Percentiles rank a stretch among this genome's conserved stretches.
Conservation (phyloP, 2,113 vertebrate species). For the Mobula hypostoma region DNA sequence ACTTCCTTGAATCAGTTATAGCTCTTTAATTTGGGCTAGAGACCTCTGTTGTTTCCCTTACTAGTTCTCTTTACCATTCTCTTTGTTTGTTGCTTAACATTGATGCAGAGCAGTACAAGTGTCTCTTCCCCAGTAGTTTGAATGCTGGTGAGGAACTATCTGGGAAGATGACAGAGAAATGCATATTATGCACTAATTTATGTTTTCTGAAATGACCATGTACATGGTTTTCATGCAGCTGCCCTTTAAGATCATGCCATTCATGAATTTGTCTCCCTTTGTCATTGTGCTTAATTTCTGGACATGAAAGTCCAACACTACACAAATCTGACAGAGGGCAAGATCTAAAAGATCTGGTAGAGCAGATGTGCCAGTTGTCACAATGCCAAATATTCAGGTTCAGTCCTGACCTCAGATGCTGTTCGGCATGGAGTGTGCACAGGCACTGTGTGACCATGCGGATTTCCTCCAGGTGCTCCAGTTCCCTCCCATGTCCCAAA, state of each 20-base stretch:
- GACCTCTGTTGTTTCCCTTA: neutral
- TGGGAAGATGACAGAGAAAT: neutral
- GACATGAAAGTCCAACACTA: neutral
- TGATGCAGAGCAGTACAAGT: neutral
- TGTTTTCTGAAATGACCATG: neutral
- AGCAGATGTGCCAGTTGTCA: no score
- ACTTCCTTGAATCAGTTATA: neutral
- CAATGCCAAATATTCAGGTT: no score
- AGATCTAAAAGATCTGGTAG: neutral
- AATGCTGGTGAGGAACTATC: slow-evolving; percentile 6
- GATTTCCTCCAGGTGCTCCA: no score
- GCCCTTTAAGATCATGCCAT: neutral
- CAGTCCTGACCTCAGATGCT: no score
- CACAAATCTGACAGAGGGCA: neutral
- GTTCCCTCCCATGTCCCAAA: no score
- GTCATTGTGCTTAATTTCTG: neutral
- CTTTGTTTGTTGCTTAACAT: neutral
- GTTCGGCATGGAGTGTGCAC: no score
- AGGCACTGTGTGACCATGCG: no score
- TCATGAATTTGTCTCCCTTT: neutral
- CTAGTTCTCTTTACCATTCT: neutral
- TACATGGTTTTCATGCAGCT: neutral
- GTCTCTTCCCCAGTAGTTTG: neutral
- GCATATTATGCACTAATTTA: slow-evolving; percentile 23
- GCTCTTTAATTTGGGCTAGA: neutral